Conservation (phyloP, 2,113 vertebrate species). For the Erinaceus europaeus region DNA sequence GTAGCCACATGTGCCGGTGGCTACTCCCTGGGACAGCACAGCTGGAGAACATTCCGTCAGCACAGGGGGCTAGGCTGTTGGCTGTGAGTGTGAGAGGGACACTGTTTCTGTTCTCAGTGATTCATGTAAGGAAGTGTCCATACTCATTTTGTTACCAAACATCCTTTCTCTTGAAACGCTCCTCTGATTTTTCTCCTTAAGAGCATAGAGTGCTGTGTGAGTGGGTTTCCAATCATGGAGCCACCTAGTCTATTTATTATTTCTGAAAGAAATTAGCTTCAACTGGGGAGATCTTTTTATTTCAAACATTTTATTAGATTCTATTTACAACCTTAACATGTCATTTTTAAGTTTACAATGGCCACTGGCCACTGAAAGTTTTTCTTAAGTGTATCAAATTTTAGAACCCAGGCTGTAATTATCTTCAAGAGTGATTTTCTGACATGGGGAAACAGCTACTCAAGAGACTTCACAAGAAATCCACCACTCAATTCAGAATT, state of each 20-base stretch:
- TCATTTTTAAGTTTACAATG: background rate
- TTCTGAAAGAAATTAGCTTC: slow-evolving; percentile 31
- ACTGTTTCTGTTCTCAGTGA: too few species aligned
- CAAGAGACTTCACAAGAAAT: too few species aligned
- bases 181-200: too few species aligned
- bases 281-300: background rate
- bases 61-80: background rate
- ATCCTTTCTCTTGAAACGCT: too few species aligned
- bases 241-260: background rate
- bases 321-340: background rate
- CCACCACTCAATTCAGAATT: background rate
- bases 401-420: slow-evolving; percentile 22
- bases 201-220: background rate
- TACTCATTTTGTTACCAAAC: too few species aligned
- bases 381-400: slow-evolving; percentile 8
- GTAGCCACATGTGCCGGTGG: background rate
- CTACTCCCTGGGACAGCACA: background rate
- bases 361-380: background rate
- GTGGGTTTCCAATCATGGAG: background rate
- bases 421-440: background rate
- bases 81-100: background rate
- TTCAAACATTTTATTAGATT: slow-evolving; percentile 3
- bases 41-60: background rate
- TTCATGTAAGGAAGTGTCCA: too few species aligned
- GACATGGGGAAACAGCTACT: background rate